These are phyloP conservation scores for Mizuhopecten yessoensis DNA, from an alignment of 1,140 invertebrate genomes.

Conservation along the genomic window DNA sequence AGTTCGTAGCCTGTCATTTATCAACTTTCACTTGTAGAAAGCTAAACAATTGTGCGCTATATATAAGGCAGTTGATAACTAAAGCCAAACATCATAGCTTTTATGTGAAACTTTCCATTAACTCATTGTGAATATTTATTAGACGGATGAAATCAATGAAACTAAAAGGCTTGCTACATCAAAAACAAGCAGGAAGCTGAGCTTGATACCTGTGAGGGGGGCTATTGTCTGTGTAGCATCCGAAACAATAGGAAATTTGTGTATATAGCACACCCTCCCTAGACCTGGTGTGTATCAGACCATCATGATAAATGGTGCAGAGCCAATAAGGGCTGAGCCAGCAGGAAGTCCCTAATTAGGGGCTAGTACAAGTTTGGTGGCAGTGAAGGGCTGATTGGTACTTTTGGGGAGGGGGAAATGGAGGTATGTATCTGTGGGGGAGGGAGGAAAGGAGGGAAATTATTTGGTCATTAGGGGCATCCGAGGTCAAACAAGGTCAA, in stretches of 20 bases:
- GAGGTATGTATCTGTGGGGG: not conserved
- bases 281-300: conserved; percentile 14
- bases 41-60: not conserved
- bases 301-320: not conserved
- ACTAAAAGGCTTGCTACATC: not conserved
- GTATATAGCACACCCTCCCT: not conserved
- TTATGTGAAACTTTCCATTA: not conserved
- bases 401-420: not conserved
- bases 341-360: conserved; percentile 31
- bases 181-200: conserved; percentile 25
- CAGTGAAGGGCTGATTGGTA: conserved; percentile 15
- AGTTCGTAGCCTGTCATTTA: no score
- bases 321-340: not conserved
- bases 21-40: not conserved
- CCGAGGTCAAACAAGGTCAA: not conserved
- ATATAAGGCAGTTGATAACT: not conserved
- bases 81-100: not conserved
- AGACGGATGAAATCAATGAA: conserved; percentile 14
- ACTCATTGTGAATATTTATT: not conserved
- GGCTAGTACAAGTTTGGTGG: not conserved
- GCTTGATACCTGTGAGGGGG: not conserved
- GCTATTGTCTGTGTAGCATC: conserved; percentile 12
- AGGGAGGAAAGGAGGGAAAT: not conserved
- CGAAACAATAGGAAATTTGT: conserved; percentile 9
- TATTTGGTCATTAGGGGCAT: not conserved